Conservation (phyloP, 2,113 vertebrate species). For the Toxostoma redivivum region DNA sequence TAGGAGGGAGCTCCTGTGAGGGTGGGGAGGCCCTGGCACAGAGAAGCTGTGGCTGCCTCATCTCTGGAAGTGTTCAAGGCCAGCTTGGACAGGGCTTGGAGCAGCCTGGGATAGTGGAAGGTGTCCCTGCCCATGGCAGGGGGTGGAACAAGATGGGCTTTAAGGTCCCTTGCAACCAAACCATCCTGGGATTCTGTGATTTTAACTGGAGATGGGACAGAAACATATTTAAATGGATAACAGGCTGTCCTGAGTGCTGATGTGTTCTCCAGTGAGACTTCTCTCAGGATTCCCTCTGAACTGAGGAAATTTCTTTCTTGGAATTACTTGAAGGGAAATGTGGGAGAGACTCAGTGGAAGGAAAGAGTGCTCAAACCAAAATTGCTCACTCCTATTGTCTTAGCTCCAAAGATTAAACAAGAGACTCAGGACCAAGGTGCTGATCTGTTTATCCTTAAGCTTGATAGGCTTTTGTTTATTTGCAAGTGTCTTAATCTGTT, state of each 20-base stretch:
- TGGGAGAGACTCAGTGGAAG: background rate
- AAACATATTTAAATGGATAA: background rate
- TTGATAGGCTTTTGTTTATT: background rate
- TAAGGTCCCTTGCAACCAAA: background rate
- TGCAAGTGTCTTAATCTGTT: background rate
- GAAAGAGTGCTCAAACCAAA: background rate
- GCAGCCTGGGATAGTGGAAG: accelerated
- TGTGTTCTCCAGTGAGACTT: background rate
- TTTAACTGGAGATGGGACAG: background rate
- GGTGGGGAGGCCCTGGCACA: background rate
- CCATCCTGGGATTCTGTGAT: background rate
- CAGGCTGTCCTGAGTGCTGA: background rate
- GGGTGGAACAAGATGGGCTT: accelerated
- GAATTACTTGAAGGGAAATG: background rate
- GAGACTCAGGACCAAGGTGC: background rate
- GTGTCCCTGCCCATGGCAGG: background rate
- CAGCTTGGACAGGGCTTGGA: accelerated
- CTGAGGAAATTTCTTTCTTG: background rate
- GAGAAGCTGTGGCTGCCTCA: background rate
- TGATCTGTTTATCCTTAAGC: background rate
- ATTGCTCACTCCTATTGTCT: background rate
- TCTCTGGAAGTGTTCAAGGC: background rate
- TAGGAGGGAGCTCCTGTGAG: background rate
- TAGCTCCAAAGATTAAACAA: background rate
- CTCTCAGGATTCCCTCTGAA: background rate